Conservation (phyloP, 2,797 vertebrate genomes). For the Gallirallus australis region DNA sequence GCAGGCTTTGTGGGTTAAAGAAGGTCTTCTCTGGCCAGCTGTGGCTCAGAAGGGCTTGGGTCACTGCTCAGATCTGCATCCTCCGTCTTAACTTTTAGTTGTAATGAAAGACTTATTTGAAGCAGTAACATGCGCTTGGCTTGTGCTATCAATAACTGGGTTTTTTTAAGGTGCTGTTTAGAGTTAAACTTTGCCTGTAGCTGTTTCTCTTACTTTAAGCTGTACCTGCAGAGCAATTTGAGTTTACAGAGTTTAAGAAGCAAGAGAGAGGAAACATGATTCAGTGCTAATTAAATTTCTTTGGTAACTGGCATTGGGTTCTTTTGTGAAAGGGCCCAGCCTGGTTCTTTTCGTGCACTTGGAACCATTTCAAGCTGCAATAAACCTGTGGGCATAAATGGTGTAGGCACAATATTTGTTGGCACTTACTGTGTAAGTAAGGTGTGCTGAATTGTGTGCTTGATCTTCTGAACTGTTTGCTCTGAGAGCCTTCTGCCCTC, state of each 20-base stretch:
- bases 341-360: background rate
- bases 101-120: background rate
- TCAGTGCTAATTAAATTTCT: background rate
- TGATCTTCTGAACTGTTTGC: background rate
- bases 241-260: background rate
- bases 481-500: background rate
- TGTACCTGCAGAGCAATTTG: background rate
- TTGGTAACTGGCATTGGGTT: background rate
- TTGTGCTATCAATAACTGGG: background rate
- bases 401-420: background rate
- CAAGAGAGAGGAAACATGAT: background rate
- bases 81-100: background rate
- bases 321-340: background rate
- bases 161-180: background rate
- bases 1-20: accelerated
- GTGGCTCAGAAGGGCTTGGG: background rate
- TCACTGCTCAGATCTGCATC: background rate
- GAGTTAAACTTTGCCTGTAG: background rate
- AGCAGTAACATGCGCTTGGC: background rate
- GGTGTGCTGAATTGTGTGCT: background rate
- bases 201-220: background rate
- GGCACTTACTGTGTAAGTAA: background rate
- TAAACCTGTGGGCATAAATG: background rate
- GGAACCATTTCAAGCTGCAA: background rate
- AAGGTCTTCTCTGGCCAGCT: background rate